Conservation (phyloP, 92 coral and sea anemone species). For the Epizoanthus fatuus region DNA sequence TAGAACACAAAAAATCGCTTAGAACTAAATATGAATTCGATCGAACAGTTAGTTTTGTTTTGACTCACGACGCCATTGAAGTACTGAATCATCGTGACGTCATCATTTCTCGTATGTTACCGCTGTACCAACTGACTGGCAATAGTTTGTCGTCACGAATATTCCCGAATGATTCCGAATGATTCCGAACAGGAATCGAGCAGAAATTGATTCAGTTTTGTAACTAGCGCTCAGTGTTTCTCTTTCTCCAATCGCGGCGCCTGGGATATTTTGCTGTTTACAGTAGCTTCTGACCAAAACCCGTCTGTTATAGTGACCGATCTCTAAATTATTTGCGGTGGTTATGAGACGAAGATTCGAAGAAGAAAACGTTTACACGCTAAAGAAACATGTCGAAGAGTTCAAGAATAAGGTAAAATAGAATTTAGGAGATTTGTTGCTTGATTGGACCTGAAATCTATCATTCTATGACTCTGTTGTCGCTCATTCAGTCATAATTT, state of each 20-base stretch:
- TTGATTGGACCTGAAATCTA: neutral
- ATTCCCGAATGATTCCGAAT: neutral
- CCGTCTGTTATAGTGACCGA: neutral
- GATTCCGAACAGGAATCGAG: constrained; percentile 20
- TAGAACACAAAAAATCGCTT: constrained; percentile 6
- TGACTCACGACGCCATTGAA: constrained; percentile 41
- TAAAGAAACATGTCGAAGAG: constrained; percentile 85
- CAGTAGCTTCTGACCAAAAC: neutral
- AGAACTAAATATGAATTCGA: constrained; percentile 35
- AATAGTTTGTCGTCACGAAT: neutral
- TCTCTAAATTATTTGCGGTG: neutral
- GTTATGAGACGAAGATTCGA: constrained; percentile 85
- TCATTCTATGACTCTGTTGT: too few relatives aligned
- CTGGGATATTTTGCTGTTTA: constrained; percentile 39
- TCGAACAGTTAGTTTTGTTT: constrained; percentile 45
- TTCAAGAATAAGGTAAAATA: constrained; percentile 87
- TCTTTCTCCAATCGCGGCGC: neutral
- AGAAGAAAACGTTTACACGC: constrained; percentile 80
- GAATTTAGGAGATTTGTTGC: neutral
- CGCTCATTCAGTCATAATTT: too few relatives aligned
- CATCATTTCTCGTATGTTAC: constrained; percentile 14
- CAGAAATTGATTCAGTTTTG: neutral
- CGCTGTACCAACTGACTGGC: constrained; percentile 4
- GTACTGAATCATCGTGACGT: constrained; percentile 22
- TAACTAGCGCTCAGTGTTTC: neutral